Percentiles rank a stretch among this genome's conserved stretches.
phyloP scores from a whole-genome alignment of 2,888 invertebrate genomes.

The Callosobruchus maculatus region DNA sequence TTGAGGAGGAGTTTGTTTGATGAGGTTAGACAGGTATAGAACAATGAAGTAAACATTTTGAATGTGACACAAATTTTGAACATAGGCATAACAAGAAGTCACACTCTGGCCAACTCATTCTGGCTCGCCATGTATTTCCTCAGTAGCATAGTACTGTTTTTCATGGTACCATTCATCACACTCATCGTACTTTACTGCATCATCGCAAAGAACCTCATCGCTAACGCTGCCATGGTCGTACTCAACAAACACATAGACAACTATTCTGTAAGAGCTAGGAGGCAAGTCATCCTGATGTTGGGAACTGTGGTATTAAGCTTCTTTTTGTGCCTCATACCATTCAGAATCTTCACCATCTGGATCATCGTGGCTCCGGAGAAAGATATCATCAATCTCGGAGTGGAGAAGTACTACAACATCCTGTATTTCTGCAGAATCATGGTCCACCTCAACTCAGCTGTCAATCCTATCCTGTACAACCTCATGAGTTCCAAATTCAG shows the following conservation, averaged over 20 bases:
- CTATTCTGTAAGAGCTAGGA: slow-evolving; percentile 67
- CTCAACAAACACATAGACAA: slow-evolving; percentile 70
- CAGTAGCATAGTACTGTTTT: slow-evolving; percentile 74
- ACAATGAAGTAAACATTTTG: background rate
- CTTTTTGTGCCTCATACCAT: slow-evolving; percentile 84
- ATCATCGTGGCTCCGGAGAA: slow-evolving; percentile 74
- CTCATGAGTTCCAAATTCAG: slow-evolving; percentile 90
- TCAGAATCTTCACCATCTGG: slow-evolving; percentile 79
- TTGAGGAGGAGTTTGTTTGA: slow-evolving; percentile 37
- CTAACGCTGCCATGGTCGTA: slow-evolving; percentile 50
- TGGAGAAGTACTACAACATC: slow-evolving; percentile 77
- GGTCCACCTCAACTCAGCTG: slow-evolving; percentile 84
- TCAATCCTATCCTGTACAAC: slow-evolving; percentile 88
- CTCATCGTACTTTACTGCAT: slow-evolving; percentile 77
- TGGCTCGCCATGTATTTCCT: slow-evolving; percentile 79
- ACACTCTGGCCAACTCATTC: slow-evolving; percentile 71
- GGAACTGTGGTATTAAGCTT: slow-evolving; percentile 84
- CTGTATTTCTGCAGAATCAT: slow-evolving; percentile 82
- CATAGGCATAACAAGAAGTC: slow-evolving; percentile 75
- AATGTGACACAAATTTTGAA: background rate
- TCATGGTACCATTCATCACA: slow-evolving; percentile 74
- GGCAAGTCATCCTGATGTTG: slow-evolving; percentile 83
- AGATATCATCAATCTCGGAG: slow-evolving; percentile 63
- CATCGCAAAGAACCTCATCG: slow-evolving; percentile 79
- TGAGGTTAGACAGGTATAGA: background rate